Conservation (phyloP, 1,140 invertebrate species). For the Samia ricini region DNA sequence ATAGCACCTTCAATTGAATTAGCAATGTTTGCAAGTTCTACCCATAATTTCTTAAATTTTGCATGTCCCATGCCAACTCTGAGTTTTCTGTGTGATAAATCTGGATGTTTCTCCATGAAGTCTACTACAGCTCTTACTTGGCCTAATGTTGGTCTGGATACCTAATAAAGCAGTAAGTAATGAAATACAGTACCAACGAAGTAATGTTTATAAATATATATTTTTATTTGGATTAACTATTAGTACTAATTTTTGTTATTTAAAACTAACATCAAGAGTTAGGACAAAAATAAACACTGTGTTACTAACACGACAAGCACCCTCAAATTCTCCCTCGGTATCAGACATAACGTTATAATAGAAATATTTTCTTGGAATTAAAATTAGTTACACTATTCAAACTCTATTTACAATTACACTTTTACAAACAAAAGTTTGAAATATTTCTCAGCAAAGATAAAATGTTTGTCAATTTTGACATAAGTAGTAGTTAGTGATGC, state of each 20-base stretch:
- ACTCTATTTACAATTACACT: too few relatives aligned
- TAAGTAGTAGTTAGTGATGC: too few relatives aligned
- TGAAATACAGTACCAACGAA: too few relatives aligned
- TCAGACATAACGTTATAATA: slow-evolving; percentile 4
- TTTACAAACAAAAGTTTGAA: too few relatives aligned
- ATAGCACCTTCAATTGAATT: slow-evolving; percentile 47
- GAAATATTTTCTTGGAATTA: neutral
- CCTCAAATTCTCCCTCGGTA: slow-evolving; percentile 16
- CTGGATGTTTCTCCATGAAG: slow-evolving; percentile 54
- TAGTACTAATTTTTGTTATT: too few relatives aligned
- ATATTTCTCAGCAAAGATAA: too few relatives aligned
- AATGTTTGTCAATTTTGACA: too few relatives aligned
- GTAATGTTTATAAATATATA: too few relatives aligned
- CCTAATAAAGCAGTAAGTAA: slow-evolving; percentile 26
- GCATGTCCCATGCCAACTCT: slow-evolving; percentile 37
- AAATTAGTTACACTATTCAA: too few relatives aligned
- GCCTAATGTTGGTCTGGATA: slow-evolving; percentile 37
- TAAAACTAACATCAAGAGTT: too few relatives aligned
- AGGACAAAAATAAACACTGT: neutral
- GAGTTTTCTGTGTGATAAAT: slow-evolving; percentile 41
- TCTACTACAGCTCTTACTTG: slow-evolving; percentile 49
- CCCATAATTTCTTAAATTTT: slow-evolving; percentile 46
- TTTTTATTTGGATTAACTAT: too few relatives aligned
- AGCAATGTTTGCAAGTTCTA: slow-evolving; percentile 39
- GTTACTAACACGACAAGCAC: slow-evolving; percentile 21